phyloP scores from a whole-genome alignment of 2,797 vertebrate species.

The Rhinatrema bivittatum region DNA sequence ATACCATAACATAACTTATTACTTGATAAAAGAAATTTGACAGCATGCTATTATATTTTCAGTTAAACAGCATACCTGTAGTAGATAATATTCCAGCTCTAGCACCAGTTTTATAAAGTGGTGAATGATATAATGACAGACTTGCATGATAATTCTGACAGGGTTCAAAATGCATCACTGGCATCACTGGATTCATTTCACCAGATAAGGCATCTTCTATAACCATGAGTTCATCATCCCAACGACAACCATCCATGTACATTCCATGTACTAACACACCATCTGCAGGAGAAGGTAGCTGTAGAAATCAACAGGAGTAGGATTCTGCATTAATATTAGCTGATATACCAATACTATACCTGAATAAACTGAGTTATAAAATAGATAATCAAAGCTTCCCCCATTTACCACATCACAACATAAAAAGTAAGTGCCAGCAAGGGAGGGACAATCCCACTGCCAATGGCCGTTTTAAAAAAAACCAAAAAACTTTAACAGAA shows the following conservation, averaged over 20 bases:
- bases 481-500: no score
- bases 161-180: slow-evolving; percentile 78
- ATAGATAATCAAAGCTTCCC: no score
- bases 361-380: no score
- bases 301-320: slow-evolving; percentile 5
- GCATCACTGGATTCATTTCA: slow-evolving; percentile 63
- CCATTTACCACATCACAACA: no score
- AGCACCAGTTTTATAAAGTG: slow-evolving; percentile 70
- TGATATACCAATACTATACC: no score
- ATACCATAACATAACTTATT: no score
- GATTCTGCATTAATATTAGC: no score
- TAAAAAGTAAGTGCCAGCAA: no score
- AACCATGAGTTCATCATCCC: slow-evolving; percentile 61
- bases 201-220: slow-evolving; percentile 58
- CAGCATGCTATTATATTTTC: no score
- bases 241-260: slow-evolving; percentile 69
- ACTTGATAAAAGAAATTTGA: no score
- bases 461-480: no score
- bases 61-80: slow-evolving; percentile 54
- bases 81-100: slow-evolving; percentile 69
- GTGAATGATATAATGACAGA: slow-evolving; percentile 53
- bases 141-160: slow-evolving; percentile 60
- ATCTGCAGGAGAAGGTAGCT: slow-evolving; percentile 60
- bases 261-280: slow-evolving; percentile 70
- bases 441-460: no score